Evolutionary conservation across 2,888 invertebrate genomes (phyloP), one percentile per base, ranked within the genome.

Genomic region (Ctenicera cuprea): DNA sequence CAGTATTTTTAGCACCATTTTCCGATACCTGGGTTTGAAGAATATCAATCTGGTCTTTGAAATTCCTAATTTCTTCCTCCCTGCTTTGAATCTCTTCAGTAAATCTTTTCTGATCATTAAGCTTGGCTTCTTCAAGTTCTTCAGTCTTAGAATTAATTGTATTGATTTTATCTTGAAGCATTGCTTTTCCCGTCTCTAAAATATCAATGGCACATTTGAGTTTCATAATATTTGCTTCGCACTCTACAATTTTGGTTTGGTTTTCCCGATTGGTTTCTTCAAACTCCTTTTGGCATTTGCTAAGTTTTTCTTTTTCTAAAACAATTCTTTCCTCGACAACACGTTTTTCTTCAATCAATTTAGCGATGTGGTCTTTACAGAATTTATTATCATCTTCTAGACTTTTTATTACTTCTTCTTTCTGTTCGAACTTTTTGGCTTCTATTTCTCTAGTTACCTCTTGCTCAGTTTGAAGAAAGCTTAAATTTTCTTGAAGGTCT

Each of bases 121-220:
- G 26, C 33, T 77, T 79, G 22, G 43, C 52, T 18, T 62, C 26
- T 33, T 73, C 66, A 20, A 76, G 67, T 41, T 74, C 59, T 7
- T 33, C 45, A 38, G 76, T 20, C 64, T 72, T 76, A 18, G 75
- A 63, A 9, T 22, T 71, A 12, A 73, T 45, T 45, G 54, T 63
- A 8, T 37, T 12, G 12, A 74, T 37, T 41, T 74, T 65, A 45
- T 73, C 33, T 64, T 80, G 75, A 11, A 82, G 43, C 12, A 72
- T 65, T 8, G 59, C 57, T 66, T 81, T 81, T 9, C 77, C 80
- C 0, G 80, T 79, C 69, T 79, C 80, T 20, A 82, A 74, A 52
- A 81, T 78, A 54, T 77, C 76, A 38, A 68, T 65, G 8, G 80
- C 79, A 20, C 77, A 77, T 69, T 78, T 75, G 33, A 80, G 64